These are phyloP conservation scores for Hycleus cichorii DNA, from an alignment of 1,140 invertebrate species.

Conservation along the genomic window DNA sequence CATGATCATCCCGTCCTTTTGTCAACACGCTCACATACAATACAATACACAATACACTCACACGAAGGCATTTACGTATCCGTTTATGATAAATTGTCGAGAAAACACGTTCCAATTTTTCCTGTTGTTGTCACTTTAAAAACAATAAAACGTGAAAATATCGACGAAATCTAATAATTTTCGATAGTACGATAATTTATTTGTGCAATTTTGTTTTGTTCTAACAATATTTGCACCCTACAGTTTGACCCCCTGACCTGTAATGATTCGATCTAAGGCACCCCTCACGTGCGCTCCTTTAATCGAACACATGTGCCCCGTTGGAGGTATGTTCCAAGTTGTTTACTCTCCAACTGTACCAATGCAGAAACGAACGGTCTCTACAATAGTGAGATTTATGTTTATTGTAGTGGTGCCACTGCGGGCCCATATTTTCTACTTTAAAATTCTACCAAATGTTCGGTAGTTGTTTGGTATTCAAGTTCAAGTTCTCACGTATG, in stretches of 20 bases:
- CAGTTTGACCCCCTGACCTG: not conserved
- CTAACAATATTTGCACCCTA: conserved; percentile 10
- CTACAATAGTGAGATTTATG: not conserved
- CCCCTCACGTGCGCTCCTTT: conserved; percentile 7
- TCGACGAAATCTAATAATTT: no score
- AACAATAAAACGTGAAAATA: no score
- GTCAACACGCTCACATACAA: no score
- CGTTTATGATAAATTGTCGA: no score
- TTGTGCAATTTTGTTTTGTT: no score
- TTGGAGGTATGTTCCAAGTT: not conserved
- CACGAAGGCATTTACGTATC: no score
- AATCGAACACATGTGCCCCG: not conserved
- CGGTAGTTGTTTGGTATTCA: not conserved
- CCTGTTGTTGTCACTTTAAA: no score
- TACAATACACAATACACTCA: no score
- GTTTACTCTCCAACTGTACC: conserved; percentile 8
- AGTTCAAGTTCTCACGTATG: not conserved
- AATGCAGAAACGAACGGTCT: not conserved
- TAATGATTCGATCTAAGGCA: conserved; percentile 7
- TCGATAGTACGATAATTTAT: no score
- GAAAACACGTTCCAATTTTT: no score
- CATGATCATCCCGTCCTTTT: no score
- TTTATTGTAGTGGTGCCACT: not conserved
- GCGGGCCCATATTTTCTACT: no score
- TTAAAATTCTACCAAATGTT: not conserved